A percentile compares a stretch with the other conserved stretches of the same genome.
Evolutionary conservation across 2,797 vertebrate genomes (phyloP).

Genomic region (Ataeniobius toweri): DNA sequence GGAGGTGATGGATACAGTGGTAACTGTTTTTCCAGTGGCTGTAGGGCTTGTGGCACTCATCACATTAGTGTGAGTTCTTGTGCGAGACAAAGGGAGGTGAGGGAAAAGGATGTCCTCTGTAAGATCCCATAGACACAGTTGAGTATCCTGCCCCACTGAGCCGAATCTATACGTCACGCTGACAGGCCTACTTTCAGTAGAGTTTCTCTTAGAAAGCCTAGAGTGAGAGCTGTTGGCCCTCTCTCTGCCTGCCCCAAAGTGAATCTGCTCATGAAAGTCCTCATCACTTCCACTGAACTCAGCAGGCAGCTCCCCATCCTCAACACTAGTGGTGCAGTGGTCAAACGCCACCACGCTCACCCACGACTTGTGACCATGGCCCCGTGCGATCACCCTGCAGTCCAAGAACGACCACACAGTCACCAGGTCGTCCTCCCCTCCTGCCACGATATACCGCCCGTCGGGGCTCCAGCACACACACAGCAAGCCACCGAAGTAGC

Average conservation of each 20-base stretch:
- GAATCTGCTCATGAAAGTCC: conserved; percentile 92
- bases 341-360: conserved; percentile 96
- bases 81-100: conserved; percentile 94
- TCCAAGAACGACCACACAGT: conserved; percentile 95
- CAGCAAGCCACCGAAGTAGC: conserved; percentile 95
- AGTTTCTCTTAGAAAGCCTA: conserved; percentile 95
- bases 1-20: conserved; percentile 45
- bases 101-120: conserved; percentile 98
- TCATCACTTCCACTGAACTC: conserved; percentile 96
- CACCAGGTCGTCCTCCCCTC: conserved; percentile 95
- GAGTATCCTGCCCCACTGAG: conserved; percentile 97
- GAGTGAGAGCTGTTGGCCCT: conserved; percentile 92
- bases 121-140: conserved; percentile 98
- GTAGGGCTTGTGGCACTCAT: conserved; percentile 94
- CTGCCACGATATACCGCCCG: conserved; percentile 95
- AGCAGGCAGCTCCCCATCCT: conserved; percentile 86
- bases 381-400: conserved; percentile 91
- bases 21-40: conserved; percentile 62
- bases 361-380: conserved; percentile 96
- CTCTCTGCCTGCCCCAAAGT: conserved; percentile 82
- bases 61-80: conserved; percentile 97
- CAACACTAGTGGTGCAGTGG: conserved; percentile 94
- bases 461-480: conserved; percentile 98
- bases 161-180: conserved; percentile 93
- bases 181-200: conserved; percentile 93